Base-by-base conservation (phyloP, 2,888 invertebrate genomes). In the Drepana falcataria region DNA sequence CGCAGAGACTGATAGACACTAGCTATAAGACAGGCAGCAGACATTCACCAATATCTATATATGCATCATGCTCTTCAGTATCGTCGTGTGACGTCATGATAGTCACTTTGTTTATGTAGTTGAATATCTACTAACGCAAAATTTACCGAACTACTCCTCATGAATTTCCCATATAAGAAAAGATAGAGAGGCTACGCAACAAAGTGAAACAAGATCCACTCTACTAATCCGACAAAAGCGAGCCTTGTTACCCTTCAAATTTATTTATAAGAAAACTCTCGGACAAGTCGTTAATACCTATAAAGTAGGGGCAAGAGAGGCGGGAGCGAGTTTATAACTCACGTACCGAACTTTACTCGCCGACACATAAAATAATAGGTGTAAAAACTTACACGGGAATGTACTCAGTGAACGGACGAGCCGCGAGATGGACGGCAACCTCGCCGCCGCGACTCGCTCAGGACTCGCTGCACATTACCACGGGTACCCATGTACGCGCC, bases 281-380 rank as follows among this genome's bases (percentile, higher is more conserved):
- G 90, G 91, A 91, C 91, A 91, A 89, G 91, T 88, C 91, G 91
- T 91, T 91, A 91, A 91, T 91, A 91, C 91, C 90, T 91, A 91
- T 91, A 91, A 91, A 91, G 91, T 90, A 91, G 90, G 90, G 89
- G 89, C 89, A 87, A 88, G 87, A 89, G 87, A 87, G 89, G 87
- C 89, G 87, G 89, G 87, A 83, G 87, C 85, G 88, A 88, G 90
- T 91, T 91, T 91, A 91, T 91, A 91, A 90, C 91, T 91, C 91
- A 91, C 91, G 91, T 91, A 89, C 90, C 90, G 87, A 91, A 91
- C 91, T 91, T 91, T 90, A 91, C 91, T 88, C 83, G 90, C 89
- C 88, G 90, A 91, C 90, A 91, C 90, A 91, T 91, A 90, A 91
- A 90, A 91, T 91, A 91, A 91, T 91, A 91, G 91, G 91, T 90